These are phyloP conservation scores for Leucophenga maculata DNA, from an alignment of 2,888 invertebrate species.

Conservation along the genomic window DNA sequence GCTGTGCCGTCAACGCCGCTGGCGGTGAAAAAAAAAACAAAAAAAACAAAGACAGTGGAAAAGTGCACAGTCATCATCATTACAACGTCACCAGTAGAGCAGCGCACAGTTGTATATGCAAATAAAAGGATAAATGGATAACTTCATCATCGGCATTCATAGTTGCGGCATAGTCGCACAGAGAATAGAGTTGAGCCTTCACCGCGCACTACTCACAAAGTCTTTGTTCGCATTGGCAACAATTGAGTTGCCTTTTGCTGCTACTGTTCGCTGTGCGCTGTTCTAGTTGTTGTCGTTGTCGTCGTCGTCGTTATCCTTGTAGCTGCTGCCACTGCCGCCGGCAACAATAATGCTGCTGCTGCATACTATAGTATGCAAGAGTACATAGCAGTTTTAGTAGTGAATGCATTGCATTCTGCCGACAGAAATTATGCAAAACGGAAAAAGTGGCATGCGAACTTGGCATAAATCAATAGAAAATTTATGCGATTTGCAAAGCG, in stretches of 20 bases:
- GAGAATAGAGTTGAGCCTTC: too few species aligned
- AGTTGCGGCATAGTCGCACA: not conserved
- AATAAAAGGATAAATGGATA: constrained; percentile 65
- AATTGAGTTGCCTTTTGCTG: constrained; percentile 18
- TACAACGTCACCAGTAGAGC: too few species aligned
- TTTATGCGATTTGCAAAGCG: constrained; percentile 60
- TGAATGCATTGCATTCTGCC: constrained; percentile 55
- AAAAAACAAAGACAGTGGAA: constrained; percentile 25
- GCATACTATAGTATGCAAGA: too few species aligned
- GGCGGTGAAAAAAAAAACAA: too few species aligned
- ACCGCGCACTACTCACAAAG: not conserved
- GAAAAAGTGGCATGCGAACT: constrained; percentile 66
- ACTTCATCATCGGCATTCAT: constrained; percentile 65
- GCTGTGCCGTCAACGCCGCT: constrained; percentile 34
- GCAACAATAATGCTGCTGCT: not conserved
- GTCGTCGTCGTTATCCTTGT: not conserved
- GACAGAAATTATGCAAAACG: constrained; percentile 64
- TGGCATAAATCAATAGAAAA: constrained; percentile 66
- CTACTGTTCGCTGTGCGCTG: not conserved
- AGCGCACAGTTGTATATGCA: constrained; percentile 47
- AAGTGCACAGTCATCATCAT: constrained; percentile 33
- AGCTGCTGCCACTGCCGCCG: constrained; percentile 36
- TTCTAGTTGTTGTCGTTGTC: constrained; percentile 34
- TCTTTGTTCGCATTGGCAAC: constrained; percentile 22
- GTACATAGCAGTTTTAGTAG: constrained; percentile 30